Evolutionary conservation across 2,888 invertebrate genomes (phyloP), one percentile per base, ranked within the genome.

Genomic region (Nymphalis c-album): DNA sequence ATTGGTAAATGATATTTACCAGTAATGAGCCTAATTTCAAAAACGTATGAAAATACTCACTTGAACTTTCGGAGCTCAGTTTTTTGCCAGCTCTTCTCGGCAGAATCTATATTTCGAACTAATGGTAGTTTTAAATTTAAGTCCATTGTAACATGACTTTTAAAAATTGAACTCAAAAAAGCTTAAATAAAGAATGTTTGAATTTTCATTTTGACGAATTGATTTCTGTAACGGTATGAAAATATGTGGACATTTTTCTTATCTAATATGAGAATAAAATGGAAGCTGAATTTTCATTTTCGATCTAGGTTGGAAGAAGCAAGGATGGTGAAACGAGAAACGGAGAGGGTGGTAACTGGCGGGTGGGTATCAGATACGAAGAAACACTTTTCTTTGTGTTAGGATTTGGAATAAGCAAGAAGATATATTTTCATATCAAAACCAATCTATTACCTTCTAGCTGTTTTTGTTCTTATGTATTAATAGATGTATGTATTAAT

Each of bases 221-320:
- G 57, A 57, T 40, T 40, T 5, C 57, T 35, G 57, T 57, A 40
- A 10, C 18, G 57, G 57, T 78, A 77, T 86, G 87, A 81, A 88
- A 87, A 86, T 86, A 85, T 85, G 85, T 84, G 82, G 80, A 83
- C 83, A 84, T 85, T 86, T 86, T 78, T 80, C 81, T 87, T 87
- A 85, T 86, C 83, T 85, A 73, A 80, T 78, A 81, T 82, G 79
- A 87, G 85, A 88, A 86, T 81, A 82, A 80, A 86, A 88, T 88
- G 85, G 81, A 85, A 83, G 85, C 84, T 91, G 88, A 88, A 88
- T 89, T 91, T 91, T 91, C 89, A 89, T 91, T 92, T 92, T 90
- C 89, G 82, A 91, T 91, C 85, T 92, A 91, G 91, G 92, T 91
- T 80, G 90, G 85, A 86, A 89, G 89, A 87, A 76, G 78, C 86